Evolutionary conservation across 1,140 invertebrate genomes (phyloP).

Genomic region (Gryllus bimaculatus): DNA sequence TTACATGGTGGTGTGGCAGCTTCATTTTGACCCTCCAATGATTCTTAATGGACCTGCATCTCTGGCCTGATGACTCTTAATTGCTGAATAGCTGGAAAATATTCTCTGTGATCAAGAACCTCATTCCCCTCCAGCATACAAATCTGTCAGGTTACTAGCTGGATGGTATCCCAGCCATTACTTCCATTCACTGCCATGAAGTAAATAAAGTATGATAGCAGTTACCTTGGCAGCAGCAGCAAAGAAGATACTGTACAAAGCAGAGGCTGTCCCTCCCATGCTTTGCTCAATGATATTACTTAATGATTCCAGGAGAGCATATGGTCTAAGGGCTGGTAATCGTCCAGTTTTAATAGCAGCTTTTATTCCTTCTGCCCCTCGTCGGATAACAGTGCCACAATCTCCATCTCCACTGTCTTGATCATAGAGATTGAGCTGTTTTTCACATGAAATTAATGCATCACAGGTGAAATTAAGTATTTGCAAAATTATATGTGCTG

Average conservation of each 20-base stretch:
- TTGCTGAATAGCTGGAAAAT: too few relatives aligned
- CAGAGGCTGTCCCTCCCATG: conserved; percentile 36
- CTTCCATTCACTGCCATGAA: too few relatives aligned
- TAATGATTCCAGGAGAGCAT: conserved; percentile 30
- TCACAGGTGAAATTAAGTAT: conserved; percentile 40
- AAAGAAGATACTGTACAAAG: conserved; percentile 42
- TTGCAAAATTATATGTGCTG: conserved; percentile 28
- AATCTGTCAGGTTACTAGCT: too few relatives aligned
- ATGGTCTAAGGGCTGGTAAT: conserved; percentile 25
- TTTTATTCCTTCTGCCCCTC: conserved; percentile 40
- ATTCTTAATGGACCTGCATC: too few relatives aligned
- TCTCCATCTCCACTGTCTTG: conserved; percentile 50
- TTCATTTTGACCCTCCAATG: too few relatives aligned
- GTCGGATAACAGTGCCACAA: conserved; percentile 49
- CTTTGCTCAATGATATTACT: conserved; percentile 30
- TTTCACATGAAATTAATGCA: conserved; percentile 41
- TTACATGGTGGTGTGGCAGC: too few relatives aligned
- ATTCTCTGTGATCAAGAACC: too few relatives aligned
- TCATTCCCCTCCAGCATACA: too few relatives aligned
- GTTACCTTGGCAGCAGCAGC: conserved; percentile 33
- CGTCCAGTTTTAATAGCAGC: conserved; percentile 25
- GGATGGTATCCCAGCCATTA: too few relatives aligned
- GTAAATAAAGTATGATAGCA: conserved; percentile 17
- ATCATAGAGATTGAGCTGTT: conserved; percentile 52
- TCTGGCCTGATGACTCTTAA: too few relatives aligned